Conservation (phyloP, 2,797 vertebrate genomes). For the Microctenopoma steveboyesi region DNA sequence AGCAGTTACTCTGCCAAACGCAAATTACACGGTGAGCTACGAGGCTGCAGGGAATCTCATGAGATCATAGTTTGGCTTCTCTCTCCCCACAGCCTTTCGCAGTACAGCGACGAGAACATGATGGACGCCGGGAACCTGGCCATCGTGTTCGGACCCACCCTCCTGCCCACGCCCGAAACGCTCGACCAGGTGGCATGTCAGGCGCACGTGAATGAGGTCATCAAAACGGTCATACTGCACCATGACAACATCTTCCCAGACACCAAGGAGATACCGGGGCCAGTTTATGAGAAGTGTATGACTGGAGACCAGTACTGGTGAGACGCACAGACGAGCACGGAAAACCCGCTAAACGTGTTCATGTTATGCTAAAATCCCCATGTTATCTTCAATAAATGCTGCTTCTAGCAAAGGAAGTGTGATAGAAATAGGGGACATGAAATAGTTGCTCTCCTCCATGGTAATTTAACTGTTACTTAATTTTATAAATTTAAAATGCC, state of each 20-base stretch:
- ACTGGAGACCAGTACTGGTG: conserved; percentile 98
- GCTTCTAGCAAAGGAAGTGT: too few species aligned
- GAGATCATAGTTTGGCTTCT: not conserved
- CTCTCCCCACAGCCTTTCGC: conserved; percentile 87
- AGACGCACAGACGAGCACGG: conserved; percentile 32
- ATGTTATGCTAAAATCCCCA: not conserved
- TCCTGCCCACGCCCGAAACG: conserved; percentile 96
- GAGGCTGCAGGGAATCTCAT: not conserved
- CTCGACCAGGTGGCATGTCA: conserved; percentile 99
- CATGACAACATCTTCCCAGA: conserved; percentile 98
- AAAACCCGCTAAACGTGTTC: not conserved
- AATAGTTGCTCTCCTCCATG: too few species aligned
- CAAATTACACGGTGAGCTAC: conserved; percentile 3
- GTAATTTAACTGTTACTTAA: too few species aligned
- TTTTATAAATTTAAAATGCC: too few species aligned
- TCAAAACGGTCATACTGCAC: conserved; percentile 98
- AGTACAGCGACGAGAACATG: conserved; percentile 99
- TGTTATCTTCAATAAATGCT: too few species aligned
- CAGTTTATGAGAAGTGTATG: conserved; percentile 99
- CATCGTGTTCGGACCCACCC: conserved; percentile 97
- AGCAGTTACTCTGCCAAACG: not conserved
- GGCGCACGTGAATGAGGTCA: conserved; percentile 96
- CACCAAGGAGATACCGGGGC: conserved; percentile 95
- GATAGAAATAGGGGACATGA: too few species aligned
- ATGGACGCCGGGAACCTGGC: conserved; percentile 99